Evolutionary conservation across 2,797 vertebrate species (phyloP).

Genomic region (Malurus splendens): DNA sequence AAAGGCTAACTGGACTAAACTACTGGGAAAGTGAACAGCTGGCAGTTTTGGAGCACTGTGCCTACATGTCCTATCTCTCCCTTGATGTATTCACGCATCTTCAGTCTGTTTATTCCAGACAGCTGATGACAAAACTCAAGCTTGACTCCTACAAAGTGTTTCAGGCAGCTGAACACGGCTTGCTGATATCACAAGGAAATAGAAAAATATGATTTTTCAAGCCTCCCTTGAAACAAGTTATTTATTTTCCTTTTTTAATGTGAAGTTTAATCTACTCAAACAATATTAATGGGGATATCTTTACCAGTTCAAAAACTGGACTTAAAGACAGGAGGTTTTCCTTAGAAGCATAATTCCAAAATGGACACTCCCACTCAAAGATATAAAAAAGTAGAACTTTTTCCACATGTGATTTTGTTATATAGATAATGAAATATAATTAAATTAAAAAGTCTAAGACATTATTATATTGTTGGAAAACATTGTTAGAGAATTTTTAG

Average conservation of each 20-base stretch:
- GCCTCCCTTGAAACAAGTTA: not conserved
- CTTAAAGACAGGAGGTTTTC: not conserved
- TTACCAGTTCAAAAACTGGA: not conserved
- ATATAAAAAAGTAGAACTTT: not conserved
- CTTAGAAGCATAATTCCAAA: not conserved
- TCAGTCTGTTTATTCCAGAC: not conserved
- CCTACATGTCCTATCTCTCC: not conserved
- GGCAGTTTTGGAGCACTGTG: rapidly evolving
- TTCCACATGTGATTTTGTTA: not conserved
- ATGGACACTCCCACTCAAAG: not conserved
- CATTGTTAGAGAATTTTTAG: rapidly evolving
- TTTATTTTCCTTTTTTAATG: not conserved
- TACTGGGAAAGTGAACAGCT: not conserved
- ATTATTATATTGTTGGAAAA: not conserved
- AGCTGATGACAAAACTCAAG: not conserved
- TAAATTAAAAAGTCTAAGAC: not conserved
- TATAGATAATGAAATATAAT: not conserved
- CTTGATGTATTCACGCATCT: not conserved
- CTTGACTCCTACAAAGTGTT: not conserved
- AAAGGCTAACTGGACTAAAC: not conserved
- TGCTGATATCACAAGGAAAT: not conserved
- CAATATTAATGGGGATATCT: not conserved
- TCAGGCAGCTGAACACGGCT: not conserved
- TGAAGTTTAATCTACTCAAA: not conserved
- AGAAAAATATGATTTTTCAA: not conserved